Base-by-base conservation (phyloP, 1,140 invertebrate species). In the Battus philenor region DNA sequence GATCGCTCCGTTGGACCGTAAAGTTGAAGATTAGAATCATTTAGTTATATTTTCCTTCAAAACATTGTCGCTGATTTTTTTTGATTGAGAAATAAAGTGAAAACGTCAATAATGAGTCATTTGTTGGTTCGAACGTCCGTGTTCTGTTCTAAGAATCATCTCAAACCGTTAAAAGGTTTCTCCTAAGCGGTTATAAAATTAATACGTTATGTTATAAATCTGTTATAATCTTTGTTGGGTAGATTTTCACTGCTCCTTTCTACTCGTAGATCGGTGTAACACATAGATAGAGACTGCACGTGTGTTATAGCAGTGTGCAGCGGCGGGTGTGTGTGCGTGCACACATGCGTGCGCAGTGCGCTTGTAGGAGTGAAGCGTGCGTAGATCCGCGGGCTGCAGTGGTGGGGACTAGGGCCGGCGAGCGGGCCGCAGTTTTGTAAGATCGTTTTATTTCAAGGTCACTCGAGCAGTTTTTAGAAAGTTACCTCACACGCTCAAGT, bases 371-470 rank as follows among this genome's bases (percentile, higher is more conserved):
- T 59, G 67, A 59, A 57, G 52, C 74, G 62, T 50, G 52, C 29
- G 52, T 76, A 78, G 75, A 74, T 68, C 68, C 60, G 68, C 60
- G 59, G 60, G 27, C 47, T 71, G 67, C 73, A 68, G 51, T 58
- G 75, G 58, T 59, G 66, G 68, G 67, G 67, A 68, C 53, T 68
- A 71, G 69, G 64, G 68, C 56, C 72, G 56, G 67, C 71, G 78
- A 86, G 73, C 71, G 73, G 80, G 62, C 60, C 71, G 73, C 76
- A 68, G 79, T 85, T 86, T 85, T 84, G 82, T 85, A 86, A 86
- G 68, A 80, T 68, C 78, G 72, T 79, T 83, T 83, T 86, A 77
- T 86, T 86, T 87, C 85, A 87, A 87, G 85, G 85, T 86, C 85
- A 85, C 66, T 66, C 68, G 67, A 83, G 71, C 77, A 84, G 78